Conservation (phyloP, 1,140 invertebrate genomes). For the Solenopsis fugax region DNA sequence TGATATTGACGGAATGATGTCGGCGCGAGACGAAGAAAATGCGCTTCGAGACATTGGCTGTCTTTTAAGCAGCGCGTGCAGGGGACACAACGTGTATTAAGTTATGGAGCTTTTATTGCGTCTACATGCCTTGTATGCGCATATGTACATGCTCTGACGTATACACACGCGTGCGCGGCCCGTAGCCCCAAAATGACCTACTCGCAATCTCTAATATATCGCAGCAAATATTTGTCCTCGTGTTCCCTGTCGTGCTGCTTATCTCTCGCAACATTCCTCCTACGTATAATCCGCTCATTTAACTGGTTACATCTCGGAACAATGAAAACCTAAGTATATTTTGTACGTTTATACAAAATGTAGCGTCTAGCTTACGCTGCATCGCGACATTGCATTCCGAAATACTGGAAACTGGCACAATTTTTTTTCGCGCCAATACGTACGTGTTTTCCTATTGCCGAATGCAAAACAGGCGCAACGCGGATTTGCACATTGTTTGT, state of each 20-base stretch:
- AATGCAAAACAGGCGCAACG: neutral
- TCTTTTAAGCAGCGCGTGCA: constrained; percentile 39
- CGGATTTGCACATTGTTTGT: constrained; percentile 12
- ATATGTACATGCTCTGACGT: neutral
- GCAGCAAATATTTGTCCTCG: constrained; percentile 43
- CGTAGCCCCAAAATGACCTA: constrained; percentile 44
- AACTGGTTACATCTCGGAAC: constrained; percentile 4
- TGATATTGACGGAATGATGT: constrained; percentile 20
- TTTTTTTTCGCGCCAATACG: neutral
- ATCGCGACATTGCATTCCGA: neutral
- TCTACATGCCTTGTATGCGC: neutral
- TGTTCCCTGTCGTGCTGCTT: constrained; percentile 26
- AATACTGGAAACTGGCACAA: neutral
- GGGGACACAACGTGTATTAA: constrained; percentile 21
- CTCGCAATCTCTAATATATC: constrained; percentile 56
- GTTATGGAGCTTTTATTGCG: constrained; percentile 48
- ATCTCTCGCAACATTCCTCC: constrained; percentile 16
- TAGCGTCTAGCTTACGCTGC: neutral
- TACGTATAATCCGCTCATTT: constrained; percentile 25
- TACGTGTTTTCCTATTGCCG: neutral
- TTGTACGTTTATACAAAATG: neutral
- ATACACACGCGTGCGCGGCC: neutral
- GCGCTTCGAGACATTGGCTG: constrained; percentile 26
- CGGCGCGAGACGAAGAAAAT: constrained; percentile 42
- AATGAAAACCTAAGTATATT: neutral